Evolutionary conservation across 2,113 vertebrate genomes (phyloP).

Genomic region (Sturnira hondurensis): DNA sequence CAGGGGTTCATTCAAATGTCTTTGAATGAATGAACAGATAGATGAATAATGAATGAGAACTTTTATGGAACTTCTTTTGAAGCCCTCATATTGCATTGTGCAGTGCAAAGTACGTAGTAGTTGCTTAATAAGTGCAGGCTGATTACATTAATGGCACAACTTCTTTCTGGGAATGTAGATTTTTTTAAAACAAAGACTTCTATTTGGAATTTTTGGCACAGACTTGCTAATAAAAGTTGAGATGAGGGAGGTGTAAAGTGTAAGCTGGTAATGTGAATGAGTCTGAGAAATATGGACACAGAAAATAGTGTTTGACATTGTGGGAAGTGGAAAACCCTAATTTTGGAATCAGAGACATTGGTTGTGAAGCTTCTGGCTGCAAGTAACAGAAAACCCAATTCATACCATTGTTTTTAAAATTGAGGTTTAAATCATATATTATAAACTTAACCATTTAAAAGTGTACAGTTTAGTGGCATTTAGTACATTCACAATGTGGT

Average conservation of each 20-base stretch:
- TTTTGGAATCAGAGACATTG: background rate
- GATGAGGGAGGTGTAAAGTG: background rate
- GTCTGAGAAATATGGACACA: background rate
- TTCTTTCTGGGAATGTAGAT: background rate
- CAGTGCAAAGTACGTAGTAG: background rate
- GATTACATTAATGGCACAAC: background rate
- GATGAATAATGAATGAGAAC: background rate
- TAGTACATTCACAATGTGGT: background rate
- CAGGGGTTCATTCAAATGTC: background rate
- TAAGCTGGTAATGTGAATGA: background rate
- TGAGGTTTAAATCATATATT: background rate
- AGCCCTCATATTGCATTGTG: background rate
- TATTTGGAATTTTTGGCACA: background rate
- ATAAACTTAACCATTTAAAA: background rate
- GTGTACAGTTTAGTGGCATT: background rate
- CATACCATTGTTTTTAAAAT: background rate
- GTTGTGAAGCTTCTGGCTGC: background rate
- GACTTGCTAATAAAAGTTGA: background rate
- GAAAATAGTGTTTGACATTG: background rate
- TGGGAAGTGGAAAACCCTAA: background rate
- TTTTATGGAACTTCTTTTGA: background rate
- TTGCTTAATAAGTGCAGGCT: background rate
- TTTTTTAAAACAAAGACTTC: background rate
- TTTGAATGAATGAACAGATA: background rate
- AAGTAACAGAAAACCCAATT: background rate